Evolutionary conservation across 2,113 vertebrate genomes (phyloP), one percentile per base, ranked within the genome.

Genomic region (Bungarus multicinctus): DNA sequence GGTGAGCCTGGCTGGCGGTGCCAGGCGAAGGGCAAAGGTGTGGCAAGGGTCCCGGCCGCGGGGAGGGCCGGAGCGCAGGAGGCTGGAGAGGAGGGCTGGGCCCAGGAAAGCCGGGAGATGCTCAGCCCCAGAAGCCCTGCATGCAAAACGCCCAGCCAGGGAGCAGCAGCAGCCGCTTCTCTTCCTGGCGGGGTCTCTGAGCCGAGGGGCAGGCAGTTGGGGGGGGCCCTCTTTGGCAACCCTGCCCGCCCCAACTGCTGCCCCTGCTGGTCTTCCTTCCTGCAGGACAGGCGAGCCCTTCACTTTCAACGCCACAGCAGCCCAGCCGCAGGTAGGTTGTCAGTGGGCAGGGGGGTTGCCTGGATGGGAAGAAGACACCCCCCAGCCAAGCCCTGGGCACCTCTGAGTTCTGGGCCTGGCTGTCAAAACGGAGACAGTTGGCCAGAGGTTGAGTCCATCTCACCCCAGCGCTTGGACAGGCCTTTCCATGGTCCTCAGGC

Each of bases 281-380:
- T 22, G 74, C 96, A 99, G 99, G 96, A 99, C 99, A 0, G 96
- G 98, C 3, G 97, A 97, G 90, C 97, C 94, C 74, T 99, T 99
- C 97, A 98, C 95, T 97, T 99, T 99, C 96, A 99, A 98, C 0
- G 99, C 99, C n/a, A 99, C 99, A 0, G 99, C 99, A 0, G 98
- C 99, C 8, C 99, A 99, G 96, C 99, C 99, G 0, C 99, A 99
- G 99, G 99, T 99, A 98, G 95, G 88, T 53, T 3, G 9, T n/a
- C 52, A 9, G 18, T 20, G n/a, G 69, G 64, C 2, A 16, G 16
- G 69, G n/a, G 69, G 0, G n/a, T 39, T 22, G 18, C 7, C 74
- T 22, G 18, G 34, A 9, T 39, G 74, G 74, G 34, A 81, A 39
- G 18, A 8, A 81, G 34, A 22, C 10, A 6, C n/a, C n/a, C 0